Conservation (phyloP, 2,113 vertebrate genomes). For the Gallinago media region DNA sequence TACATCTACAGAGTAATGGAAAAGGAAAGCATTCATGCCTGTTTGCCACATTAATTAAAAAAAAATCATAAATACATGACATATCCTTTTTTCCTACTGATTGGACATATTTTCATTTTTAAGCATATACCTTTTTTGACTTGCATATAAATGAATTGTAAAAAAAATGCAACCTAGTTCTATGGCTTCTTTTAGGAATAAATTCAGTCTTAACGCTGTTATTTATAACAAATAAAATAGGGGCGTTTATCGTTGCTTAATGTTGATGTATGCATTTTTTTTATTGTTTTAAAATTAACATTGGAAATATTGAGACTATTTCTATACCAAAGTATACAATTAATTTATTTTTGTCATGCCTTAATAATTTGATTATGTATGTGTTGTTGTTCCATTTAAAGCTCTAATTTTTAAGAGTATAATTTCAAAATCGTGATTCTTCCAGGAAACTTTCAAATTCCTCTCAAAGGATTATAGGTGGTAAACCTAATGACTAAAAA, state of each 20-base stretch:
- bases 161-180: background rate
- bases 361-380: constrained; percentile 52
- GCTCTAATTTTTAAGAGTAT: background rate
- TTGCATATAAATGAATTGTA: background rate
- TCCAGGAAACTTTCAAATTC: background rate
- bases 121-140: constrained; percentile 4
- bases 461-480: background rate
- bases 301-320: constrained; percentile 35
- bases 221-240: constrained; percentile 7
- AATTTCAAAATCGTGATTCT: constrained; percentile 23
- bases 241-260: background rate
- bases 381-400: constrained; percentile 48
- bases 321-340: constrained; percentile 14
- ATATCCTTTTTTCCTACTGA: background rate
- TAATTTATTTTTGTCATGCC: constrained; percentile 41
- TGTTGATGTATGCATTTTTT: constrained; percentile 16
- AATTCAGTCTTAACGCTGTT: background rate
- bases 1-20: background rate
- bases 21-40: background rate
- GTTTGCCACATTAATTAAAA: background rate
- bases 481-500: constrained; percentile 12
- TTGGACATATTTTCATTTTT: background rate
- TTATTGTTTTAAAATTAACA: constrained; percentile 37
- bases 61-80: background rate
- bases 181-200: background rate